Base-by-base conservation (phyloP, 1,140 invertebrate genomes). In the Dreissena polymorpha region DNA sequence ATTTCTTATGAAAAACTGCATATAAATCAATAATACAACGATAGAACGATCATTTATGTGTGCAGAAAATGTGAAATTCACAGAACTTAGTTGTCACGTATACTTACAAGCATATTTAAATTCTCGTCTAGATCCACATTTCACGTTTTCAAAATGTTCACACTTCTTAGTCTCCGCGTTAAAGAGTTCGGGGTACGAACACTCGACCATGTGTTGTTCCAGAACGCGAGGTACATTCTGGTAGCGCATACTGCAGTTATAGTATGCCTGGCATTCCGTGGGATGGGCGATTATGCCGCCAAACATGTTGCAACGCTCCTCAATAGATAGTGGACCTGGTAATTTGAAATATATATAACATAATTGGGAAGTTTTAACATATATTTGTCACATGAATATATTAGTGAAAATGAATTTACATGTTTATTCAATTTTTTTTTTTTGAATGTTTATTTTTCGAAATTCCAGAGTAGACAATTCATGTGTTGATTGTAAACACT, bases 151-250 rank as follows among this genome's bases (percentile, higher is more conserved):
- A 23, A 77, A 85, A 14, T 77, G 53, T 50, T 86, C 82, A 67
- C 88, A 89, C 21, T 67, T 63, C 23, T 57, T 53, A 10, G 87
- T 81, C 53, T 16, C 53, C 14, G 64, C 29, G 25, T 76, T 84
- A 71, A 88, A 89, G 2, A 88, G 69, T 21, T 85, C n/a, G 14
- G 88, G 88, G 68, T 89, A 89, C n/a, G 72, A 49, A 67, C 88
- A 89, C 67, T 89, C 88, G 21, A 51, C 53, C 29, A 89, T 27
- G 60, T 87, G 64, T 29, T 89, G 85, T 60, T 87, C 84, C 60
- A 83, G 86, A 70, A 12, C 57, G 25, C 70, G 49, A 0, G 87
- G 84, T 0, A 86, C 63, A 18, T 23, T 14, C 8, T 49, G 49
- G 49, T 88, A 86, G 7, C 18, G 25, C 0, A 64, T 14, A 57